Evolutionary conservation across 2,113 vertebrate genomes (phyloP), one percentile per base, ranked within the genome.

Genomic region (Anolis sagrei): DNA sequence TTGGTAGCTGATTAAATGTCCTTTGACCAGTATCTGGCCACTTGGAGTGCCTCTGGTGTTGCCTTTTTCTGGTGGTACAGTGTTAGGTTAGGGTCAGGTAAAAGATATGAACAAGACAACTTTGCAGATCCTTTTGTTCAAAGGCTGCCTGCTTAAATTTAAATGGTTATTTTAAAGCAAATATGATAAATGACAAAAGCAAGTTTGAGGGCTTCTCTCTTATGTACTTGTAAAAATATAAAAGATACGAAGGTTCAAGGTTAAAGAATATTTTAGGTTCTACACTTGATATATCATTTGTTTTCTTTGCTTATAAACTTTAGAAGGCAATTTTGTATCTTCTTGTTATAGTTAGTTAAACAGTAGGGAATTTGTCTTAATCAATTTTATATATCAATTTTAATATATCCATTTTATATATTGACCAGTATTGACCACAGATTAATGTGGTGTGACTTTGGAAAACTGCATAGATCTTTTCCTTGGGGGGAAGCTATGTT

Each of bases 371-470:
- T 68, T 44, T 25, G 86, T 91, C 76, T 93, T 89, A 79, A 91
- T 89, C 81, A 88, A n/a, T 82, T 88, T 92, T 93, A n/a, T n/a
- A n/a, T n/a, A n/a, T n/a, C n/a, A n/a, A n/a, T n/a, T n/a, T n/a
- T n/a, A n/a, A n/a, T n/a, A n/a, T n/a, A n/a, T n/a, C n/a, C n/a
- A n/a, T n/a, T n/a, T n/a, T n/a, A 90, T 94, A 88, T 84, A 76
- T 93, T 88, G 81, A 88, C 90, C 93, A 94, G 84, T 86, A 79
- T 74, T 81, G 92, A 89, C 91, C 49, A 66, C 82, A 94, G 89
- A 88, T 88, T 90, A 90, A 90, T 95, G 94, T 95, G 87, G 76
- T 93, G 73, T 89, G 87, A 80, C 87, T 83, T 68, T 93, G 90
- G 89, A 92, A 93, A 87, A 89, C 48, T 83, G 72, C 86, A 86